Percentiles rank a stretch among this genome's conserved stretches.
Conservation (phyloP, 2,888 invertebrate genomes). For the Sphinx pinastri region DNA sequence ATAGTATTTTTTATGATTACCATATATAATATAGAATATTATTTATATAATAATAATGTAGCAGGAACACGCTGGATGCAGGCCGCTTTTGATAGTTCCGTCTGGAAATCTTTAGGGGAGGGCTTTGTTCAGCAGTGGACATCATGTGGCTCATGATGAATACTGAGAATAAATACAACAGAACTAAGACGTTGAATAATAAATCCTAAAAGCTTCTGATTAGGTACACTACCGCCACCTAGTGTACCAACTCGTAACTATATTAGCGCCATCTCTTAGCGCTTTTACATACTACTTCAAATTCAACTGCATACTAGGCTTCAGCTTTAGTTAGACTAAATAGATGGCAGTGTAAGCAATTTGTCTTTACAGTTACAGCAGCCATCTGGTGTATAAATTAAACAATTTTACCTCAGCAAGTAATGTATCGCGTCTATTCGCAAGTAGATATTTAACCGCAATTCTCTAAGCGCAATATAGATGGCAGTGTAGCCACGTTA, state of each 20-base stretch:
- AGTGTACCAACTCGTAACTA: neutral
- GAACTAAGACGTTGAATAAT: too few species aligned
- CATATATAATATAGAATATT: too few species aligned
- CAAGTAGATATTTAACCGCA: neutral
- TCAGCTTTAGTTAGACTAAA: neutral
- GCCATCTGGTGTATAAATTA: slow-evolving; percentile 15
- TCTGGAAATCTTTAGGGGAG: too few species aligned
- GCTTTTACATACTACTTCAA: too few species aligned
- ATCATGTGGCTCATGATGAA: too few species aligned
- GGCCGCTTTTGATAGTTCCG: too few species aligned
- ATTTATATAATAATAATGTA: too few species aligned
- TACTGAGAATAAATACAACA: too few species aligned
- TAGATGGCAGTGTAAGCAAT: slow-evolving; percentile 40
- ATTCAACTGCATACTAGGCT: neutral
- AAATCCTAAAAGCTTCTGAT: neutral
- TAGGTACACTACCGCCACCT: neutral
- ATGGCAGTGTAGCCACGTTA: neutral
- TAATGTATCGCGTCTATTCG: too few species aligned
- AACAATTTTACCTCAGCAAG: neutral
- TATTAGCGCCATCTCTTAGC: neutral
- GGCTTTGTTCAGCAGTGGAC: too few species aligned
- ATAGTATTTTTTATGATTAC: too few species aligned
- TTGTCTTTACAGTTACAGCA: neutral
- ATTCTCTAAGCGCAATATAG: neutral
- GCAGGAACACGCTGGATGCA: too few species aligned